These are phyloP conservation scores for Spondyliosoma cantharus DNA, from an alignment of 2,797 vertebrate genomes.

Conservation along the genomic window DNA sequence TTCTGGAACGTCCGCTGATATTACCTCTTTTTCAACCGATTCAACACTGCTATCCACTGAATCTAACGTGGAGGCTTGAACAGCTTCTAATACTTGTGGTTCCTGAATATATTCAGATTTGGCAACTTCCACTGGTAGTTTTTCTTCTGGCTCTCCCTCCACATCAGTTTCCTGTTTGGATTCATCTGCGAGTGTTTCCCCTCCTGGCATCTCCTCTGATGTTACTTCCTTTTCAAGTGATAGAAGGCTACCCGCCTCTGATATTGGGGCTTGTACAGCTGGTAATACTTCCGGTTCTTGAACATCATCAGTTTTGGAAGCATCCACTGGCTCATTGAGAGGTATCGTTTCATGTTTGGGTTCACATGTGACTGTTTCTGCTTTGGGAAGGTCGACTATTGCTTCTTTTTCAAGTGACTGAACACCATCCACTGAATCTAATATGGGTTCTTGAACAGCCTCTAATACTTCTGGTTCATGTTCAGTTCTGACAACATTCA, in stretches of 20 bases:
- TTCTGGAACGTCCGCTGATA: background rate
- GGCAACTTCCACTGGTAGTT: background rate
- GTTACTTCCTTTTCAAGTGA: slow-evolving; percentile 39
- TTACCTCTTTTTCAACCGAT: slow-evolving; percentile 11
- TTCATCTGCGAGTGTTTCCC: slow-evolving; percentile 45
- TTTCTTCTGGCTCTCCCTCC: background rate
- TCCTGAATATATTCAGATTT: background rate
- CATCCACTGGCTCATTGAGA: background rate
- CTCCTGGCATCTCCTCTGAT: background rate
- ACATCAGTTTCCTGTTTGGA: background rate
- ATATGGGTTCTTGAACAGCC: slow-evolving; percentile 26
- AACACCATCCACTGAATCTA: background rate
- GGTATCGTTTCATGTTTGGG: background rate
- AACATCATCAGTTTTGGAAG: background rate
- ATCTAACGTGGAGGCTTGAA: slow-evolving; percentile 21
- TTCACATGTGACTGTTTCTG: slow-evolving; percentile 36
- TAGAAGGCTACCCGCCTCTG: background rate
- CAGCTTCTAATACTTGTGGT: slow-evolving; percentile 18
- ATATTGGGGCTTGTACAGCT: slow-evolving; percentile 26
- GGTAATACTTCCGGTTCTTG: slow-evolving; percentile 7
- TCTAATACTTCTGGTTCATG: background rate
- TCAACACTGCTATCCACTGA: background rate
- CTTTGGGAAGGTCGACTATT: background rate
- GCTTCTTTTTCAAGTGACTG: slow-evolving; percentile 29
- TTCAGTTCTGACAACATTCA: background rate